These are phyloP conservation scores for Pemphigus obesinymphae DNA, from an alignment of 1,140 invertebrate genomes.

Conservation along the genomic window DNA sequence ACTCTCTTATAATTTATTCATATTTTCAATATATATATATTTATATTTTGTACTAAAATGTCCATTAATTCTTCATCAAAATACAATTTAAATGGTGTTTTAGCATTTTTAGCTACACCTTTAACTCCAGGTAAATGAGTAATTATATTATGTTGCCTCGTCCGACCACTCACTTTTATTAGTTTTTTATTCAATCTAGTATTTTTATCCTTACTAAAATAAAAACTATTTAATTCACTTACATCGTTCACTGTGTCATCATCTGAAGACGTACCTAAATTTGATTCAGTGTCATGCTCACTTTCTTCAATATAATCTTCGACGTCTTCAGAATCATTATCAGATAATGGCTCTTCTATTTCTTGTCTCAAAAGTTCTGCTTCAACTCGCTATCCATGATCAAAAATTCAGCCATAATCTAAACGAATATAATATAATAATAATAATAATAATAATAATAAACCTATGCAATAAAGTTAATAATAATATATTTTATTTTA, in stretches of 20 bases:
- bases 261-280: slow-evolving; percentile 18
- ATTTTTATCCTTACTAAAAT: slow-evolving; percentile 21
- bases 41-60: background rate
- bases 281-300: background rate
- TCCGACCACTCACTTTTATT: slow-evolving; percentile 18
- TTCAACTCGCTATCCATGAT: background rate
- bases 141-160: slow-evolving; percentile 16
- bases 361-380: background rate
- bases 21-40: slow-evolving; percentile 7
- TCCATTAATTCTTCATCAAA: background rate
- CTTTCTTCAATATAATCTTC: slow-evolving; percentile 7
- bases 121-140: background rate
- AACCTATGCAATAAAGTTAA: too few species aligned
- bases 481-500: too few species aligned
- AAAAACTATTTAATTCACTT: background rate
- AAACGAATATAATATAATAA: background rate
- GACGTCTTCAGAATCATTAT: background rate
- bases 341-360: background rate
- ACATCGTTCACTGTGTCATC: background rate
- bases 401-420: background rate
- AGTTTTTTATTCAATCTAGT: background rate
- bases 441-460: background rate
- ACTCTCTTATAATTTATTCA: background rate
- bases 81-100: slow-evolving; percentile 2
- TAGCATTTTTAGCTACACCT: slow-evolving; percentile 18